Conservation (phyloP, 2,888 invertebrate species). For the Rhingia campestris region DNA sequence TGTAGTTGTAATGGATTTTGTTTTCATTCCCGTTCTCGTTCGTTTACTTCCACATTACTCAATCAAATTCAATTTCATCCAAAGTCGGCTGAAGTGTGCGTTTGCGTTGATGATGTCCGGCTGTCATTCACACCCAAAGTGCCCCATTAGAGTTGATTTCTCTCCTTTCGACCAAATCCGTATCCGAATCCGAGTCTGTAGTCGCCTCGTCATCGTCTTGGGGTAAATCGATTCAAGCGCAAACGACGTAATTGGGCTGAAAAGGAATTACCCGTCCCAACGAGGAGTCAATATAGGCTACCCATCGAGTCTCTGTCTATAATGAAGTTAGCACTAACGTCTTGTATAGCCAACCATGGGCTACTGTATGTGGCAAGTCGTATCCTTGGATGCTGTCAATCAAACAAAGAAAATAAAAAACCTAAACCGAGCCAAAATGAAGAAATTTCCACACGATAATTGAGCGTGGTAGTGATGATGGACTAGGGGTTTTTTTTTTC, state of each 20-base stretch:
- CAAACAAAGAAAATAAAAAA: conserved; percentile 66
- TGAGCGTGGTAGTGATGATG: conserved; percentile 45
- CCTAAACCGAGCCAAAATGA: conserved; percentile 36
- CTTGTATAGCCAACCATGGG: conserved; percentile 53
- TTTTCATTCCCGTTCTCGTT: conserved; percentile 28
- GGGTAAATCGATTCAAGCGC: conserved; percentile 45
- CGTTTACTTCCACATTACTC: conserved; percentile 34
- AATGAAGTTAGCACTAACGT: conserved; percentile 69
- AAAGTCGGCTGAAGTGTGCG: conserved; percentile 26
- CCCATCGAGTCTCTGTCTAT: conserved; percentile 7
- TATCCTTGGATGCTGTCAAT: conserved; percentile 55
- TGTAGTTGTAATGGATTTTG: conserved; percentile 22
- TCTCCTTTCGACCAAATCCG: conserved; percentile 6
- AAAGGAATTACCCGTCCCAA: conserved; percentile 51
- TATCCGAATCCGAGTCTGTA: conserved; percentile 13
- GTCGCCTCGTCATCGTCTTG: background rate
- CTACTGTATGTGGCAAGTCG: conserved; percentile 36
- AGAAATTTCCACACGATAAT: conserved; percentile 54
- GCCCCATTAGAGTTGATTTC: conserved; percentile 62
- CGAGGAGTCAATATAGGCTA: background rate
- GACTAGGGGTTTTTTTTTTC: conserved; percentile 26
- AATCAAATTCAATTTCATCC: conserved; percentile 47
- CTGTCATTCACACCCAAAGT: conserved; percentile 45
- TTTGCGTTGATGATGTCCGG: conserved; percentile 26
- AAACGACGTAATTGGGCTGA: conserved; percentile 65